Conservation (phyloP, 2,888 invertebrate species). For the Monopis laevigella region DNA sequence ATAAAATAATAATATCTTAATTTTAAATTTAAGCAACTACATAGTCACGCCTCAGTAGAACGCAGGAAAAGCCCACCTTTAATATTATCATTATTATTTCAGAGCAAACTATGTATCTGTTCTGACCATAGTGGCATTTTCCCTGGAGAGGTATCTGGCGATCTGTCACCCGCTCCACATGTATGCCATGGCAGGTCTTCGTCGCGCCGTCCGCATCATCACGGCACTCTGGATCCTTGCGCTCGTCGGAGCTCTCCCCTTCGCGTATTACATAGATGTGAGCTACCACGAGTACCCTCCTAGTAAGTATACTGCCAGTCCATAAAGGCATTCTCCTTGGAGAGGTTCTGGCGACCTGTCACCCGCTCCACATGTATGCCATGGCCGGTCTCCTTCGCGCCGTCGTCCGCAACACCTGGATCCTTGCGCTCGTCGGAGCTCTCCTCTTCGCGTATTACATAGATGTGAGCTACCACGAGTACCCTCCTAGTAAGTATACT, state of each 20-base stretch:
- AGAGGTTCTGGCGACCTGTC: constrained; percentile 92
- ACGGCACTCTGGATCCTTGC: constrained; percentile 80
- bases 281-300: constrained; percentile 79
- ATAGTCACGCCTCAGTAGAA: too few relatives aligned
- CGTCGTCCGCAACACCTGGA: constrained; percentile 83
- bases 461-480: constrained; percentile 76
- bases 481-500: constrained; percentile 69
- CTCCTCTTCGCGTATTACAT: constrained; percentile 81
- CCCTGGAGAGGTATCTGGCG: constrained; percentile 89
- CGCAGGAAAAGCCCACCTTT: too few relatives aligned
- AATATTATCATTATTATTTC: too few relatives aligned
- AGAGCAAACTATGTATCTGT: constrained; percentile 92
- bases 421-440: constrained; percentile 77
- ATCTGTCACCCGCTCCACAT: constrained; percentile 89
- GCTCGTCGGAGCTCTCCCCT: constrained; percentile 78
- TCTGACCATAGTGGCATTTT: constrained; percentile 91
- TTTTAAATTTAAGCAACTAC: too few relatives aligned
- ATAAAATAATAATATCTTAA: too few relatives aligned
- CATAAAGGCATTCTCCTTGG: constrained; percentile 92
- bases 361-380: constrained; percentile 83
- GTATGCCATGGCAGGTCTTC: constrained; percentile 84
- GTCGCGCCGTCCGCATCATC: constrained; percentile 83
- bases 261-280: constrained; percentile 78
- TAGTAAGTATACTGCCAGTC: constrained; percentile 46
- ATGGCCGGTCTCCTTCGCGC: constrained; percentile 87